Evolutionary conservation across 2,888 invertebrate species (phyloP).

Genomic region (Drosophila maculinotata): DNA sequence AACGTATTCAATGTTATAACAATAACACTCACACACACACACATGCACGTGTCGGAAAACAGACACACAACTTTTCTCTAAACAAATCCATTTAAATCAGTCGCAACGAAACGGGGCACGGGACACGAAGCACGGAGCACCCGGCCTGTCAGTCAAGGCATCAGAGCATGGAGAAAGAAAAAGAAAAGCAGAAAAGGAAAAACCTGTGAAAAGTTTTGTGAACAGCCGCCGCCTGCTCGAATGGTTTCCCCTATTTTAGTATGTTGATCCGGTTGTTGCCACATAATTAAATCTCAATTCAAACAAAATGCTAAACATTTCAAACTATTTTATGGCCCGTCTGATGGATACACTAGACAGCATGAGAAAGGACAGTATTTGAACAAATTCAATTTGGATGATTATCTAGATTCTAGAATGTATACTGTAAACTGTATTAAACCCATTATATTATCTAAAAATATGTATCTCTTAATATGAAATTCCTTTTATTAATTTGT

Average conservation of each 20-base stretch:
- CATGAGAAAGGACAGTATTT: neutral
- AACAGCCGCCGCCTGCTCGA: conserved; percentile 30
- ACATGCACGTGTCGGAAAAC: conserved; percentile 19
- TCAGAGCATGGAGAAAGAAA: conserved; percentile 19
- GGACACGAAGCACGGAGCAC: conserved; percentile 6
- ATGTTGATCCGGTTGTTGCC: conserved; percentile 68
- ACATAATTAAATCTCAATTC: conserved; percentile 80
- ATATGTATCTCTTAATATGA: no score
- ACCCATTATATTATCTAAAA: no score
- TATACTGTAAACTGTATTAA: neutral
- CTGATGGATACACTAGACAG: conserved; percentile 38
- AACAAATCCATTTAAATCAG: conserved; percentile 63
- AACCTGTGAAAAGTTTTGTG: conserved; percentile 45
- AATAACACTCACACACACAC: conserved; percentile 36
- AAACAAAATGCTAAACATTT: conserved; percentile 78
- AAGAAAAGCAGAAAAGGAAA: conserved; percentile 6
- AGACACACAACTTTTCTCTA: conserved; percentile 55
- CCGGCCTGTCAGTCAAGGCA: conserved; percentile 52
- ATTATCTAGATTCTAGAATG: neutral
- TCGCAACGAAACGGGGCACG: conserved; percentile 4
- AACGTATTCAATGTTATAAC: conserved; percentile 43
- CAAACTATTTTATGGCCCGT: conserved; percentile 66
- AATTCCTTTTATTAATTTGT: neutral
- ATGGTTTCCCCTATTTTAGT: conserved; percentile 5
- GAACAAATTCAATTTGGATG: neutral